Evolutionary conservation across 1,140 invertebrate species (phyloP), one percentile per base, ranked within the genome.

Genomic region (Yoshiicerus persimilis): DNA sequence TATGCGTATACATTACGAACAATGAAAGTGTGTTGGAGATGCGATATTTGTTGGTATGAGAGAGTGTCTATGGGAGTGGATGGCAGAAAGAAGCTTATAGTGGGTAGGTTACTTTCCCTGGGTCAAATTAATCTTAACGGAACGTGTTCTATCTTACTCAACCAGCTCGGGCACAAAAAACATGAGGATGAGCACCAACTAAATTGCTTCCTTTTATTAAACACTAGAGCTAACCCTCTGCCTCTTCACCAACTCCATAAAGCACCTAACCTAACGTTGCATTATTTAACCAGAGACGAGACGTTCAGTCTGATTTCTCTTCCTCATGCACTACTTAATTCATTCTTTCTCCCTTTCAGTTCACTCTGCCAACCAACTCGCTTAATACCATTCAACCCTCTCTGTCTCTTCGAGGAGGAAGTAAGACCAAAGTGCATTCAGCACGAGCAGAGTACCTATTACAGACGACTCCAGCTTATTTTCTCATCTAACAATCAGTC

Each of bases 181-280:
- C 41, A 66, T 38, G 30, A 80, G 80, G 87, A 88, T 85, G 87
- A 85, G 87, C 38, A 88, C 84, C 64, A 77, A 83, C 16, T 86
- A 88, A 88, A 88, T 86, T 70, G 84, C 77, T 86, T 88, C 87
- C 87, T 88, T 88, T 88, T 88, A 84, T 88, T 88, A 86, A 86
- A 88, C 41, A 84, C 87, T 47, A 39, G n/a, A n/a, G 70, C 86
- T 75, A 77, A 77, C 64, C 64, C 75, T 34, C 36, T 13, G n/a
- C 36, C n/a, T n/a, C 64, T 86, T 10, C 5, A 36, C 20, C 10
- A 30, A n/a, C 8, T 0, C 10, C 27, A 62, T 62, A 86, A 27
- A 34, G 84, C 56, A 80, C 32, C 75, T 80, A 64, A n/a, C 38
- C 38, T 1, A 56, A n/a, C n/a, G 3, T 1, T 16, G 47, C 16